Evolutionary conservation across 2,888 invertebrate genomes (phyloP), one percentile per base, ranked within the genome.

Genomic region (Meteorus colon): DNA sequence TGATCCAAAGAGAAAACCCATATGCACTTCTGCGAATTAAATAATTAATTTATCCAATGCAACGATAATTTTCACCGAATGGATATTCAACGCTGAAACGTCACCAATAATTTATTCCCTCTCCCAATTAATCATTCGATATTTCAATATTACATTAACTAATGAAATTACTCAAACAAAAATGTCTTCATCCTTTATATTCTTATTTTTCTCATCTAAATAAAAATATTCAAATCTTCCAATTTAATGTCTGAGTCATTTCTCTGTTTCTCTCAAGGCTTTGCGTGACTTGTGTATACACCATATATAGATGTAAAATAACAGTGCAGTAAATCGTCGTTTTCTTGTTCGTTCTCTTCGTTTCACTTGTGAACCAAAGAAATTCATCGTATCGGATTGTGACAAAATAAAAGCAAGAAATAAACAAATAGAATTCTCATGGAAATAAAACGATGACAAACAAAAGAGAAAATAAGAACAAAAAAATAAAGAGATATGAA

Each of bases 1-100:
- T 76, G 76, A 76, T 76, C 76, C 72, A 48, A 19, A 51, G 4
- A 65, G 41, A 60, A 62, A 48, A 29, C 59, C 48, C 16, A 45
- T 29, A 51, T 2, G 12, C 62, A 31, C 19, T 70, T 70, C 37
- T 60, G n/a, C 31, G 55, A 51, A 31, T n/a, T 70, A 14, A 55
- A 55, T 55, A 19, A 55, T 55, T 55, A 55, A 55, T 48, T 48
- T 48, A 3, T 4, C n/a, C 16, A 48, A 48, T 48, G 48, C 48
- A 48, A 48, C 48, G n/a, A 48, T 48, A 48, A n/a, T n/a, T 48
- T 48, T 48, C 16, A 5, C 2, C 4, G n/a, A 48, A 48, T 48
- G 48, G n/a, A 16, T 48, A 48, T n/a, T 48, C 16, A 8, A 0
- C 2, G 24, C 10, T 24, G 12, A 19, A 67, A 14, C 41, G 19